Conservation (phyloP, 1,140 invertebrate species). For the Liolophura sinensis region DNA sequence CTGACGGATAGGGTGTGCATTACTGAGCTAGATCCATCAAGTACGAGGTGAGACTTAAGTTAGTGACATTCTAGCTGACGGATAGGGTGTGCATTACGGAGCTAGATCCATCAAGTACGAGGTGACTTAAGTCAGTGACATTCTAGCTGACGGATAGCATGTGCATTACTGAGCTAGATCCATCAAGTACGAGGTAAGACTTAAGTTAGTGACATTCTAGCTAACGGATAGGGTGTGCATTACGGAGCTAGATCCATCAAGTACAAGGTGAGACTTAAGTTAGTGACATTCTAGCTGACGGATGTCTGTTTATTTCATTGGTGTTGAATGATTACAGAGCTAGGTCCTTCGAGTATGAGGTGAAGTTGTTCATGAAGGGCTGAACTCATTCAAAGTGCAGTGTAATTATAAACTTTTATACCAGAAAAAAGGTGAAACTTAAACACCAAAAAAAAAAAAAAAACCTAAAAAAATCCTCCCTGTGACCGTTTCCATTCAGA, state of each 20-base stretch:
- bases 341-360: no score
- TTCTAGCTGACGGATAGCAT: no score
- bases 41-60: constrained; percentile 82
- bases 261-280: constrained; percentile 67
- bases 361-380: no score
- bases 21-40: constrained; percentile 35
- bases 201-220: constrained; percentile 75
- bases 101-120: constrained; percentile 91
- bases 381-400: no score
- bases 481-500: no score
- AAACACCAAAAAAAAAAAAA: no score
- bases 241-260: constrained; percentile 91
- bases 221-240: constrained; percentile 87
- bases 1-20: neutral
- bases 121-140: constrained; percentile 36
- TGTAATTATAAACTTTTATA: no score
- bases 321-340: no score
- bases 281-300: no score
- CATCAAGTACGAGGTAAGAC: constrained; percentile 68
- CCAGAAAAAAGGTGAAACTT: no score
- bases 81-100: constrained; percentile 89
- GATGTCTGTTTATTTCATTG: no score
- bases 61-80: constrained; percentile 78
- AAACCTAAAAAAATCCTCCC: no score
- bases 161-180: constrained; percentile 29